Evolutionary conservation across 2,888 invertebrate species (phyloP).

Genomic region (Schizotus pectinicornis): DNA sequence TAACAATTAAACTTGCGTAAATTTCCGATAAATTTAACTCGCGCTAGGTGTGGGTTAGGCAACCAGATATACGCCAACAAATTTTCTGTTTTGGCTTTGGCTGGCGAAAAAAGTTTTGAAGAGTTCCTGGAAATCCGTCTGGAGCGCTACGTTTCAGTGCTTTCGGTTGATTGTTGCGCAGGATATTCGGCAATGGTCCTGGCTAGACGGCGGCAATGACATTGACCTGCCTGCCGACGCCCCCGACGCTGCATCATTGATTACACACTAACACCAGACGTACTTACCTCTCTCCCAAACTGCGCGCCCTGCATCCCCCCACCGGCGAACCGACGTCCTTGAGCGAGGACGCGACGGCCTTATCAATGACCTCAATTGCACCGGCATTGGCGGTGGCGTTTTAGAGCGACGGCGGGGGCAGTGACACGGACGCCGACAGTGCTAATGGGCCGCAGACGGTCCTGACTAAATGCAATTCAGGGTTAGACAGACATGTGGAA

Average conservation of each 20-base stretch:
- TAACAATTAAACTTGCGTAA: too few species aligned
- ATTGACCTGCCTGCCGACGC: constrained; percentile 44
- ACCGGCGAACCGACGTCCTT: constrained; percentile 50
- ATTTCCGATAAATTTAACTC: too few species aligned
- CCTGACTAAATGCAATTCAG: too few species aligned
- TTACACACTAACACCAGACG: constrained; percentile 37
- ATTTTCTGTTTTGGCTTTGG: neutral
- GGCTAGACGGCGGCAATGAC: constrained; percentile 41
- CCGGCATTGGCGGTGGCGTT: neutral
- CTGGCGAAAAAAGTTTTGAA: neutral
- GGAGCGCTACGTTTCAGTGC: neutral
- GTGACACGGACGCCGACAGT: too few species aligned
- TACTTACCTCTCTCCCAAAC: constrained; percentile 17
- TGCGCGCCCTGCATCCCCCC: constrained; percentile 30
- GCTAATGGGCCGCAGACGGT: too few species aligned
- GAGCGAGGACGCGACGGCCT: constrained; percentile 44
- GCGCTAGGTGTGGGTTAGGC: too few species aligned
- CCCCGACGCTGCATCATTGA: constrained; percentile 45
- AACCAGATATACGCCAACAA: neutral
- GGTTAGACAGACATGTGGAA: too few species aligned
- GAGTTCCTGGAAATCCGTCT: constrained; percentile 11
- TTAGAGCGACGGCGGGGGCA: neutral
- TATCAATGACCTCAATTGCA: constrained; percentile 26
- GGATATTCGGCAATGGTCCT: constrained; percentile 25
- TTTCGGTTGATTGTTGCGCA: neutral